Conservation (phyloP, 2,113 vertebrate genomes). For the Apus apus region DNA sequence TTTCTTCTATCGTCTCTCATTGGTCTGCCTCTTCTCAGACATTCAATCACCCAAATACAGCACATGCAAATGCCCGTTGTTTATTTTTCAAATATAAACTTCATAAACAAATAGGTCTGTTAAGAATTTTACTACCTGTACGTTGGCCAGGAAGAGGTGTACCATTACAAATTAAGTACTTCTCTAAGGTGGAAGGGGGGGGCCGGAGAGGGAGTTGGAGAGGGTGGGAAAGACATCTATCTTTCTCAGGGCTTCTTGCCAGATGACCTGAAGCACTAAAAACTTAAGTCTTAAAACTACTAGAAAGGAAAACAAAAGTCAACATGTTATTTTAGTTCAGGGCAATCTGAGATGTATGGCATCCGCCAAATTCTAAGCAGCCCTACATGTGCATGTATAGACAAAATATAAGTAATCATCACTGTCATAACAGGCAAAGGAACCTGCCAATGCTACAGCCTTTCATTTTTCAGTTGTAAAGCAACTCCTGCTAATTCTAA, state of each 20-base stretch:
- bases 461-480: background rate
- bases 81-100: background rate
- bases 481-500: background rate
- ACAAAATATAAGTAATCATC: background rate
- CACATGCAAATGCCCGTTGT: background rate
- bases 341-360: background rate
- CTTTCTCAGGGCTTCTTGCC: background rate
- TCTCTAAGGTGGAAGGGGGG: background rate
- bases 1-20: background rate
- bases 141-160: background rate
- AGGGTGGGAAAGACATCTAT: background rate
- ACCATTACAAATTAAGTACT: background rate
- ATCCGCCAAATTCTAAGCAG: background rate
- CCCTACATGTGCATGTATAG: background rate
- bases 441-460: background rate
- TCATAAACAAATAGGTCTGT: background rate
- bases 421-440: background rate
- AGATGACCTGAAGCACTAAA: background rate
- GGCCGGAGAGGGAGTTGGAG: too few species aligned
- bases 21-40: background rate
- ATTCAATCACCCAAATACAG: background rate
- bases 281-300: background rate
- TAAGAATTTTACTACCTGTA: background rate
- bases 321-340: background rate
- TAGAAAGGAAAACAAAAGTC: conserved; percentile 13